Evolutionary conservation across 2,888 invertebrate genomes (phyloP).

Genomic region (Polylopha cassiicola): DNA sequence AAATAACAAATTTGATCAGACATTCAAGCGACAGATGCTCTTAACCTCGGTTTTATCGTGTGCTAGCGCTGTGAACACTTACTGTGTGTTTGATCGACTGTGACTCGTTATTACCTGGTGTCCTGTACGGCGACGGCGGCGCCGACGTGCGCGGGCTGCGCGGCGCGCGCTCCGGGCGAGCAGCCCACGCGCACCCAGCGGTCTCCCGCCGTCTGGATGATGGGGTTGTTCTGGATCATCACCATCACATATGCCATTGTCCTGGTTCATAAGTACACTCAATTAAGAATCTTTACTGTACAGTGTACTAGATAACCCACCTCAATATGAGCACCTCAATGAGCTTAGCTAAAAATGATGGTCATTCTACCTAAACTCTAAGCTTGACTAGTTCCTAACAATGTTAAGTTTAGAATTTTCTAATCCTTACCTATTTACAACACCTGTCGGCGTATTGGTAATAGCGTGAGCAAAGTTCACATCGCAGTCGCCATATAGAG

Average conservation of each 20-base stretch:
- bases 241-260: constrained; percentile 86
- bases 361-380: too few species aligned
- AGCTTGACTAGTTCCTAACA: too few species aligned
- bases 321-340: too few species aligned
- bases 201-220: constrained; percentile 91
- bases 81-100: too few species aligned
- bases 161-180: constrained; percentile 65
- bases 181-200: constrained; percentile 88
- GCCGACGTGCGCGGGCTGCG: constrained; percentile 52
- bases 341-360: too few species aligned
- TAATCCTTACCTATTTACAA: constrained; percentile 66
- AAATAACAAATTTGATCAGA: too few species aligned
- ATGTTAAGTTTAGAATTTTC: too few species aligned
- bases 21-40: too few species aligned
- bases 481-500: constrained; percentile 77
- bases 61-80: too few species aligned
- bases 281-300: neutral
- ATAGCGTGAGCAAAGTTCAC: constrained; percentile 75
- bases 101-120: constrained; percentile 46
- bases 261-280: constrained; percentile 50
- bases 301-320: too few species aligned
- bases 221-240: constrained; percentile 88
- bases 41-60: too few species aligned
- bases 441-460: constrained; percentile 57
- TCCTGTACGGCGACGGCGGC: constrained; percentile 70